Evolutionary conservation across 2,888 invertebrate species (phyloP).

Genomic region (Scelioninae gen. 1): DNA sequence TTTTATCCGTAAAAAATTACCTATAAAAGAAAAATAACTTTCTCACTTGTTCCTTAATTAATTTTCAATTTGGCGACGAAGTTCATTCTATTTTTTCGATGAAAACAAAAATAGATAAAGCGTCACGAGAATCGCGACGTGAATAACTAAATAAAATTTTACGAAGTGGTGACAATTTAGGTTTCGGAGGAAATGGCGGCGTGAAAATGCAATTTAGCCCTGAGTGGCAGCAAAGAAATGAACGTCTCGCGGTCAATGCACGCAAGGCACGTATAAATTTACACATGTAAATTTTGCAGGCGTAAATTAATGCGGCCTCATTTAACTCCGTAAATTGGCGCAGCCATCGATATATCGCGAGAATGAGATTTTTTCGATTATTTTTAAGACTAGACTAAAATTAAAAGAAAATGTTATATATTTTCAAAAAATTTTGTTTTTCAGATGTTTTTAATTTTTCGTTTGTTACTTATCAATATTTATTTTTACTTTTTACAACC

Average conservation of each 20-base stretch:
- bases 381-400: no score
- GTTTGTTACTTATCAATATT: no score
- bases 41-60: constrained; percentile 24
- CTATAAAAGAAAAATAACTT: no score
- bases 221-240: constrained; percentile 54
- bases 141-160: constrained; percentile 56
- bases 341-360: not conserved
- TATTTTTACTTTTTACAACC: not conserved
- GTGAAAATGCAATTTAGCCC: constrained; percentile 61
- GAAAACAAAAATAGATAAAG: constrained; percentile 42
- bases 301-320: constrained; percentile 39
- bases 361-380: not conserved
- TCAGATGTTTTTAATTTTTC: no score
- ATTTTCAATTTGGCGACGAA: constrained; percentile 26
- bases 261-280: constrained; percentile 51
- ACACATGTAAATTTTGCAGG: constrained; percentile 54
- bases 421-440: no score
- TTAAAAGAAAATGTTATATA: no score
- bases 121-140: constrained; percentile 22
- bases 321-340: constrained; percentile 2
- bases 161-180: constrained; percentile 60
- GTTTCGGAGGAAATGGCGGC: constrained; percentile 44
- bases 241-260: constrained; percentile 56
- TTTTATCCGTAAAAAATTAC: no score
- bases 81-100: constrained; percentile 25